A percentile compares a stretch with the other conserved stretches of the same genome.
These are phyloP conservation scores for Leptopilina drosophilae DNA, from an alignment of 2,888 invertebrate species.

Conservation along the genomic window DNA sequence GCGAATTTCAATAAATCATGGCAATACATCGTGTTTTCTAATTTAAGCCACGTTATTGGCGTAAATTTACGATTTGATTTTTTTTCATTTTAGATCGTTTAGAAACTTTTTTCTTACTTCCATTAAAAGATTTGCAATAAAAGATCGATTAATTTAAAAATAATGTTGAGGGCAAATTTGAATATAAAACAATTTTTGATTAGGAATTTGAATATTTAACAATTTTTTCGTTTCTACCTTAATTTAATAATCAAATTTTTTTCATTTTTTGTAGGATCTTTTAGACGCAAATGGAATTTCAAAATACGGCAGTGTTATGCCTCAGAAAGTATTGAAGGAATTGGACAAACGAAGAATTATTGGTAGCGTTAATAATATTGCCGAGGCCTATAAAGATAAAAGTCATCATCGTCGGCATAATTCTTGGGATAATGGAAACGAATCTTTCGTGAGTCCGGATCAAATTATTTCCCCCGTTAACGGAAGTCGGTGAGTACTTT, in stretches of 20 bases:
- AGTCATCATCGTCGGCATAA: constrained; percentile 72
- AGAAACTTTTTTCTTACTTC: background rate
- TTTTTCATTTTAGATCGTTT: background rate
- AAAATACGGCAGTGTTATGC: constrained; percentile 78
- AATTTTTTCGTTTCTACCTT: too few relatives aligned
- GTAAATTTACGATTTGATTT: background rate
- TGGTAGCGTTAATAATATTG: constrained; percentile 77
- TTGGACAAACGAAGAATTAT: constrained; percentile 83
- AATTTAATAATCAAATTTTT: background rate
- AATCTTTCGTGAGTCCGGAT: constrained; percentile 63
- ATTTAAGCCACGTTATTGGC: background rate
- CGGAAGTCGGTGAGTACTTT: constrained; percentile 20
- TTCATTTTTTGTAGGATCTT: constrained; percentile 22
- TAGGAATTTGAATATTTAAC: too few relatives aligned
- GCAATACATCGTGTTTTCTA: background rate
- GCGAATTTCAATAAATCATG: background rate
- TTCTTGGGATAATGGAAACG: constrained; percentile 73
- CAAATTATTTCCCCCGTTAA: constrained; percentile 64
- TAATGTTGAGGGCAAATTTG: too few relatives aligned
- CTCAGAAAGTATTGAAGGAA: constrained; percentile 83
- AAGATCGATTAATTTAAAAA: too few relatives aligned
- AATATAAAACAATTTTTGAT: too few relatives aligned
- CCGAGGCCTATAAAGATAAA: constrained; percentile 71
- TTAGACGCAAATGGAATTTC: constrained; percentile 52
- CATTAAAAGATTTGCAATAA: background rate